Evolutionary conservation across 2,797 vertebrate species (phyloP).

Genomic region (Argentina silus): DNA sequence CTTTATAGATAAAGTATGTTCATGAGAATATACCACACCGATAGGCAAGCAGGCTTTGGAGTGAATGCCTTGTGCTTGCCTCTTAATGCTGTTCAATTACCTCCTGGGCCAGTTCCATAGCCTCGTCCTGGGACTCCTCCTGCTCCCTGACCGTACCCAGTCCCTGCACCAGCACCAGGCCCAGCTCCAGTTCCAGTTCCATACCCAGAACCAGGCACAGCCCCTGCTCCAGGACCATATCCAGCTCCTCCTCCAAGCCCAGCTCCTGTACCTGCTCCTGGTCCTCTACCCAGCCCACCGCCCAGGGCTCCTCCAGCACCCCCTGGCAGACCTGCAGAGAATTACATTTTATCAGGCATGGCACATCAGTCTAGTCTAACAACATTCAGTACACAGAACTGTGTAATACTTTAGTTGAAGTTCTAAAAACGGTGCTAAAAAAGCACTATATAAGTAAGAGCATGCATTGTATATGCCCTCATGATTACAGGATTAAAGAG

Average conservation of each 20-base stretch:
- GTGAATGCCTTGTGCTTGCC: background rate
- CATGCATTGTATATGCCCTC: too few relatives aligned
- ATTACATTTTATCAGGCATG: too few relatives aligned
- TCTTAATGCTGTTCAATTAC: conserved; percentile 3
- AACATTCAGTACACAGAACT: too few relatives aligned
- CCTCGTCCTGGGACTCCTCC: conserved; percentile 8
- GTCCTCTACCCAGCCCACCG: too few relatives aligned
- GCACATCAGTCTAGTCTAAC: too few relatives aligned
- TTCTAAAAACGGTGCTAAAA: too few relatives aligned
- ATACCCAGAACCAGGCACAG: conserved; percentile 38
- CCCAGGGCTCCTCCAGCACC: conserved; percentile 45
- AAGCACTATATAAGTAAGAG: too few relatives aligned
- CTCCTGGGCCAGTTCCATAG: conserved; percentile 44
- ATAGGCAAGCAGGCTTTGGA: too few relatives aligned
- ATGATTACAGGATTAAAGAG: too few relatives aligned
- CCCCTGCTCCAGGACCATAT: conserved; percentile 59
- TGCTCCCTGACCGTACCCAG: conserved; percentile 8
- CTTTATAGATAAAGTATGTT: too few relatives aligned
- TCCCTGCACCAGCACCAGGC: conserved; percentile 54
- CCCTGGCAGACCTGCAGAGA: conserved; percentile 36
- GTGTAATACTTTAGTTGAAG: too few relatives aligned
- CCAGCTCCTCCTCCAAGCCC: conserved; percentile 42
- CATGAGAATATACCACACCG: too few relatives aligned
- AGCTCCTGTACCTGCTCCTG: conserved; percentile 29
- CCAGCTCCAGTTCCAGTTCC: conserved; percentile 59